These are phyloP conservation scores for Tyrophagus putrescentiae DNA, from an alignment of 1,140 invertebrate species.

Conservation along the genomic window DNA sequence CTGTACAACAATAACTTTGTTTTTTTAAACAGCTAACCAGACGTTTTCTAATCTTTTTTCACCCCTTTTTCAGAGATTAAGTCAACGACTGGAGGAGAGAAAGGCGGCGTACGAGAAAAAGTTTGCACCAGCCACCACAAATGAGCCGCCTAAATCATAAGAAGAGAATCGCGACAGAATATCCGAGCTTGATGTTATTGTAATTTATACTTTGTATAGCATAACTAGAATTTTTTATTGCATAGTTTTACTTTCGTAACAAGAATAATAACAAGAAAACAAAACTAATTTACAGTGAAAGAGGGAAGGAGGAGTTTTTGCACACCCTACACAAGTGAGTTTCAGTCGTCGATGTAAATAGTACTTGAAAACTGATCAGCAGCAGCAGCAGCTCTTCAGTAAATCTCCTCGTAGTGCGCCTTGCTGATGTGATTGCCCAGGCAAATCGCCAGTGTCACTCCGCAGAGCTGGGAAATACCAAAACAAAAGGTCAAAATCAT, in stretches of 20 bases:
- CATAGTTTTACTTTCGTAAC: no score
- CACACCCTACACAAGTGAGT: no score
- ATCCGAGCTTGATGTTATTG: background rate
- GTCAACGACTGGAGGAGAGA: background rate
- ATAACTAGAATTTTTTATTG: no score
- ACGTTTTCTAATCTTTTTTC: background rate
- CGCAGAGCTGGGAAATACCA: background rate
- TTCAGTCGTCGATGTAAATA: no score
- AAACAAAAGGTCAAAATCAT: background rate
- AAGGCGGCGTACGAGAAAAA: background rate
- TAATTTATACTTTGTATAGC: constrained; percentile 1
- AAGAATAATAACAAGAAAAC: background rate
- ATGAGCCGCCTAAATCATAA: background rate
- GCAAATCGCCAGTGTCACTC: constrained; percentile 12
- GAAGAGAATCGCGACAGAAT: background rate
- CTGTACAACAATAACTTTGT: background rate
- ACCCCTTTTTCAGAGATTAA: background rate
- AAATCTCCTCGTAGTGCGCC: constrained; percentile 19
- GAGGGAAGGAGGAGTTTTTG: no score
- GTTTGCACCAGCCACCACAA: background rate
- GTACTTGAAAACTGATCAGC: no score
- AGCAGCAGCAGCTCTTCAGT: no score
- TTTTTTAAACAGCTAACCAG: background rate
- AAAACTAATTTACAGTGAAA: no score
- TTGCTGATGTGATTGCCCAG: constrained; percentile 16